Percentiles rank a stretch among this genome's conserved stretches.
Conservation (phyloP, 2,113 vertebrate species). For the Aspidoscelis tigris region DNA sequence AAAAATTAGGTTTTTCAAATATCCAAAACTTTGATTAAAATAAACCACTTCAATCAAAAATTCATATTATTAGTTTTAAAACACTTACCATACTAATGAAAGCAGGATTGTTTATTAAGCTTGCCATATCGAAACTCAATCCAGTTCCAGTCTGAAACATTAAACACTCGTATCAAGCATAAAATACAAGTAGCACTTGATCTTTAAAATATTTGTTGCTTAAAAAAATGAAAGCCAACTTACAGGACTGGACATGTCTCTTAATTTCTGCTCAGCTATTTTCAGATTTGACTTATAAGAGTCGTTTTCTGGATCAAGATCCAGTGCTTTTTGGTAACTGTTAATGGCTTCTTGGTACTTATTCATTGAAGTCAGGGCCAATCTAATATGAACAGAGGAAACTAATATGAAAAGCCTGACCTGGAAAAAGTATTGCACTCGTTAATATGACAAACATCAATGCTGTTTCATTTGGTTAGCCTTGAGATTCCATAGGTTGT, state of each 20-base stretch:
- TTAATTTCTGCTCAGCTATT: slow-evolving; percentile 95
- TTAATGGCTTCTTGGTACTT: slow-evolving; percentile 94
- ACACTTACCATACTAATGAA: slow-evolving; percentile 97
- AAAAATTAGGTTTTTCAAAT: too few relatives aligned
- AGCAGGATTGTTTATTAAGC: slow-evolving; percentile 97
- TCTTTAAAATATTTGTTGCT: slow-evolving; percentile 26
- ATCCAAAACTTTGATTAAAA: too few relatives aligned
- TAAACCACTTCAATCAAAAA: too few relatives aligned
- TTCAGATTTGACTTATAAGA: slow-evolving; percentile 97
- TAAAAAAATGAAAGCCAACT: slow-evolving; percentile 69
- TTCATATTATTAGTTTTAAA: slow-evolving; percentile 26
- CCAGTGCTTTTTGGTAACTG: slow-evolving; percentile 95
- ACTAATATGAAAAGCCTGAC: slow-evolving; percentile 22
- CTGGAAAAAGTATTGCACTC: neutral
- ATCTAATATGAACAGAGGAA: slow-evolving; percentile 73
- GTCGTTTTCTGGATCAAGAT: slow-evolving; percentile 95
- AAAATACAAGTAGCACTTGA: slow-evolving; percentile 21
- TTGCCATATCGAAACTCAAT: slow-evolving; percentile 96
- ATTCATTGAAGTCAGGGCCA: slow-evolving; percentile 92
- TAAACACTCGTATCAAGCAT: slow-evolving; percentile 51
- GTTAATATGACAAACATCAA: neutral
- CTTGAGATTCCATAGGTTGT: neutral
- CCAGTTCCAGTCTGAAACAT: slow-evolving; percentile 88
- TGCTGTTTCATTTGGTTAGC: neutral
- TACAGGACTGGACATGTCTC: slow-evolving; percentile 91